Evolutionary conservation across 2,113 vertebrate genomes (phyloP), one percentile per base, ranked within the genome.

Genomic region (Sapajus apella): DNA sequence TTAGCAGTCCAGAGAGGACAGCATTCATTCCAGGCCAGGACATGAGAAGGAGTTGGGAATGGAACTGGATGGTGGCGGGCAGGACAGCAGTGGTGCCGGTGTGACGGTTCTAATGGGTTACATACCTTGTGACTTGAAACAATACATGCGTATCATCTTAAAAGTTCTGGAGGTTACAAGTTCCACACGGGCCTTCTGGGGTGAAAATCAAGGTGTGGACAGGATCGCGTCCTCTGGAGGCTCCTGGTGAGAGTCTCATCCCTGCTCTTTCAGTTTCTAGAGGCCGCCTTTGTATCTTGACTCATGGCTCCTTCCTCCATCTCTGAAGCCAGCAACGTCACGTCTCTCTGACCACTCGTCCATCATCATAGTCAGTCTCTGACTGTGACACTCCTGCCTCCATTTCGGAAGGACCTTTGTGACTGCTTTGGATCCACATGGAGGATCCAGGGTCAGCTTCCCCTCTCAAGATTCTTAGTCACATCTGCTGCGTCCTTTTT

Each of bases 1-100:
- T 79, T 79, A 64, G n/a, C 37, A 85, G 27, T 93, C 80, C n/a
- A 80, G 25, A 95, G 79, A 37, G 92, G 55, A 94, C 45, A 76
- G 40, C 47, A 75, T 76, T 87, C 56, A 88, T 90, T 91, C 40
- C 61, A 76, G 66, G 17, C 8, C 12, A 64, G 11, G 27, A 81
- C 47, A 88, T 61, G 1, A 75, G 6, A 25, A 66, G 43, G 20
- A 32, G 35, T 14, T 32, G 66, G 70, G 37, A 52, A 52, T 61
- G 52, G 90, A 58, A 55, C 4, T 55, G 45, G 25, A 52, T 27
- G 6, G 2, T 84, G 81, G 52, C 20, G 16, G 45, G 55, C 45
- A 89, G 72, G 35, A 55, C 55, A 25, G 73, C 6, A 32, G 56
- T 25, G 18, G 37, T 72, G 32, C 13, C 14, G 4, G 50, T 17